Conservation (phyloP, 1,140 invertebrate species). For the Camponotus floridanus region DNA sequence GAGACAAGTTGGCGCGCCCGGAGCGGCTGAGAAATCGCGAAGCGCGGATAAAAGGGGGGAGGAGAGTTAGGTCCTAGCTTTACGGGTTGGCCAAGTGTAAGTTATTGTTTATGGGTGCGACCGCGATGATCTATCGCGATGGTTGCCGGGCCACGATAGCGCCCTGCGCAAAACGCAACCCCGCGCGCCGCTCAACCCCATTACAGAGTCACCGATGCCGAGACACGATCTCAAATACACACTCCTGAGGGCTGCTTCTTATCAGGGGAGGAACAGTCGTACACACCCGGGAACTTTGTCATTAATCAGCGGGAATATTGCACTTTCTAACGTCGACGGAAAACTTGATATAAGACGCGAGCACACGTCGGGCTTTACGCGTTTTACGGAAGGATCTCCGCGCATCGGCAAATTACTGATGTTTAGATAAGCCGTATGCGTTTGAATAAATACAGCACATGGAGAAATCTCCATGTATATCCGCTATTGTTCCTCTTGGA, state of each 20-base stretch:
- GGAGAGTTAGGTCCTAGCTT: constrained; percentile 52
- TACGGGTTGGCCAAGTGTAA: constrained; percentile 77
- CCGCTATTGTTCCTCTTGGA: background rate
- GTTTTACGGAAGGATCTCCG: constrained; percentile 5
- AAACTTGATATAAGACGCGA: constrained; percentile 26
- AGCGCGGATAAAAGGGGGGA: constrained; percentile 43
- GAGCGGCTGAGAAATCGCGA: constrained; percentile 38
- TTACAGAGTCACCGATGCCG: constrained; percentile 81
- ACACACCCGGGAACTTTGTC: constrained; percentile 70
- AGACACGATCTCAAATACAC: constrained; percentile 80
- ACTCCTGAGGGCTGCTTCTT: constrained; percentile 75
- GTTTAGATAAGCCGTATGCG: background rate
- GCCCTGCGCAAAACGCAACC: constrained; percentile 73
- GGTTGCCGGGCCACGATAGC: constrained; percentile 79
- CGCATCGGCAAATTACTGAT: constrained; percentile 22
- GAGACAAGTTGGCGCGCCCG: background rate
- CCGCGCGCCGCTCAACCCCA: constrained; percentile 78
- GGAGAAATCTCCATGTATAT: background rate
- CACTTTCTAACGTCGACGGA: constrained; percentile 43
- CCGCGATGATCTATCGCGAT: constrained; percentile 81
- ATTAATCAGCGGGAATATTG: constrained; percentile 76
- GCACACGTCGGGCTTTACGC: background rate
- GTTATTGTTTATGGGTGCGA: constrained; percentile 81
- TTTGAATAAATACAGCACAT: constrained; percentile 11
- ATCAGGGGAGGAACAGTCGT: constrained; percentile 78